Evolutionary conservation across 2,797 vertebrate genomes (phyloP), one percentile per base, ranked within the genome.

Genomic region (Tiaroga cobitis): DNA sequence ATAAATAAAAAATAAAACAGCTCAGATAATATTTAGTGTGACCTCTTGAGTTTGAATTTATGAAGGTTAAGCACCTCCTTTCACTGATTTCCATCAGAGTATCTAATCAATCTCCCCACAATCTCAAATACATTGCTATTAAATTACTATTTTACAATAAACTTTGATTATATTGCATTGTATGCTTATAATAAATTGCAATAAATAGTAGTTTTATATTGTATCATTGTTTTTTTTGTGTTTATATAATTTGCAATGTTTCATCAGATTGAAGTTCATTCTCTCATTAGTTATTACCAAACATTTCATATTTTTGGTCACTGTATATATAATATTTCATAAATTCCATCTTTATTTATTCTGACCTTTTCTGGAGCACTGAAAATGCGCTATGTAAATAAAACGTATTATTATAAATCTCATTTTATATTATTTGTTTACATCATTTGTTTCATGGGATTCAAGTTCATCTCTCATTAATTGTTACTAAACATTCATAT

Each of bases 191-290:
- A 10, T 46, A 46, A 73, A 46, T 26, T 3, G 41, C n/a, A 46
- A 29, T 29, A 74, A 29, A 51, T 32, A 29, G 13, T 46, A 18
- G 1, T 16, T 72, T 43, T 26, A 69, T 41, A 41, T 70, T 70
- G 21, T 41, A 15, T 29, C 16, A 9, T 69, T 69, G 13, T 39
- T 41, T 72, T 9, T 43, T 16, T n/a, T 29, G 9, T 19, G 4
- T 74, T 76, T 76, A 24, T 26, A 32, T 74, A 26, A 76, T 65
- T 29, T 65, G 73, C 46, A 54, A 10, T 75, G 29, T 49, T 56
- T 76, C 18, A 75, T 75, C 49, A 32, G 49, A 54, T 51, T 54
- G 8, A 54, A 29, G 15, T 29, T 74, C 7, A 46, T 46, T 43
- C 41, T 29, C 69, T 43, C n/a, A 72, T 29, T 29, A 29, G 41